phyloP scores from a whole-genome alignment of 2,888 invertebrate genomes.

The Xestoiulus laeticollis region DNA sequence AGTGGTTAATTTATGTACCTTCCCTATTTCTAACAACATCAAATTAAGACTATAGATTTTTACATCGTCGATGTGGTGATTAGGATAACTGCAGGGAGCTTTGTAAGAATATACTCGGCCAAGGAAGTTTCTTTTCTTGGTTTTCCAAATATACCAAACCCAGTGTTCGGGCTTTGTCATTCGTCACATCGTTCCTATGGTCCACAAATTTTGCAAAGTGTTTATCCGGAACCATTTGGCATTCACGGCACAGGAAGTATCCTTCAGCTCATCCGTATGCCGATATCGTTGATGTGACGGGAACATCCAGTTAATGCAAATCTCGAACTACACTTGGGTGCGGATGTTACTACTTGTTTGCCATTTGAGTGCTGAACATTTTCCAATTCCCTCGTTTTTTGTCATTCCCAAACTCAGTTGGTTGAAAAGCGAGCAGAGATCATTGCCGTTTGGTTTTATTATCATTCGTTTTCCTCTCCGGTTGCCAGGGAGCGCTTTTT shows the following conservation, averaged over 20 bases:
- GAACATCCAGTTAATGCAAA: background rate
- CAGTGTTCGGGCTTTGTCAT: too few relatives aligned
- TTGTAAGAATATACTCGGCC: too few relatives aligned
- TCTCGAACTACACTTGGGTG: background rate
- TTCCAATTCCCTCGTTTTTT: conserved; percentile 19
- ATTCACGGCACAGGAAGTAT: background rate
- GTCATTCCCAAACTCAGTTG: background rate
- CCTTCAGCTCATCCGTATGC: conserved; percentile 5
- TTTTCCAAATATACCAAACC: too few relatives aligned
- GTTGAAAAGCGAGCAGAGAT: background rate
- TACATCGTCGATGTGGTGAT: too few relatives aligned
- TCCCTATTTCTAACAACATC: too few relatives aligned
- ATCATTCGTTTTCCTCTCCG: background rate
- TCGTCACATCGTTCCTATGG: too few relatives aligned
- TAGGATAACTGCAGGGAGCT: too few relatives aligned
- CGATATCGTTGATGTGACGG: conserved; percentile 27
- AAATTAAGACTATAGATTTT: too few relatives aligned
- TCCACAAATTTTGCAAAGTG: background rate
- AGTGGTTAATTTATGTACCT: too few relatives aligned
- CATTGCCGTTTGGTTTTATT: background rate
- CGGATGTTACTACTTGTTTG: background rate
- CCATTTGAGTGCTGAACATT: background rate
- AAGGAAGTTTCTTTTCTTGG: too few relatives aligned
- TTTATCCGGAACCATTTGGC: background rate
- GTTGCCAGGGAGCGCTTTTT: background rate